Conservation (phyloP, 2,113 vertebrate genomes). For the Promerops cafer region DNA sequence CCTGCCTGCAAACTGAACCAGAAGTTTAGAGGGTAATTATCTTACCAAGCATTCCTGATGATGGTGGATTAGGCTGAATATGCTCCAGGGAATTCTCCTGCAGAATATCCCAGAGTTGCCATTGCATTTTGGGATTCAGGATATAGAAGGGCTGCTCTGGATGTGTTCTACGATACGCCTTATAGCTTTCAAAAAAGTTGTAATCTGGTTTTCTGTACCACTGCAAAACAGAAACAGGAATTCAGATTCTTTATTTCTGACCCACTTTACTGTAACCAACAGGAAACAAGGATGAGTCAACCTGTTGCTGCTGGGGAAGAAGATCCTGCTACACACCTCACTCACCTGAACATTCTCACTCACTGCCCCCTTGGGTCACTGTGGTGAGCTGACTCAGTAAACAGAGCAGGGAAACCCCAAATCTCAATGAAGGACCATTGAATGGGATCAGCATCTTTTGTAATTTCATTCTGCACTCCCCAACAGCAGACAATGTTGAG, state of each 20-base stretch:
- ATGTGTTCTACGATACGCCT: constrained; percentile 55
- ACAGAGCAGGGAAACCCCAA: neutral
- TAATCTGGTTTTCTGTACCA: constrained; percentile 79
- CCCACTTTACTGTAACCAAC: neutral
- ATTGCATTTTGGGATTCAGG: constrained; percentile 76
- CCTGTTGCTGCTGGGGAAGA: neutral
- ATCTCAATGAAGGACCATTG: neutral
- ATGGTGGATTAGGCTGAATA: constrained; percentile 79
- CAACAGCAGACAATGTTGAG: neutral
- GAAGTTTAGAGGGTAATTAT: neutral
- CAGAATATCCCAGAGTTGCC: constrained; percentile 80
- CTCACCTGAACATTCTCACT: neutral
- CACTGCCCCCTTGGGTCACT: neutral
- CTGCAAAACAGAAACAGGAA: constrained; percentile 57
- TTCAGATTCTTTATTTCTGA: neutral
- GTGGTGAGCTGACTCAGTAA: neutral
- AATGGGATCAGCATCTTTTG: neutral
- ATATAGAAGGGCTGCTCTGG: constrained; percentile 78
- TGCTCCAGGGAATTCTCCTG: constrained; percentile 75
- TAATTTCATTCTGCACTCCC: neutral
- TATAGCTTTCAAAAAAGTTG: constrained; percentile 72
- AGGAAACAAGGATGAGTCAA: neutral
- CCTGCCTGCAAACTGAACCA: neutral
- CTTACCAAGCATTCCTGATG: constrained; percentile 81
- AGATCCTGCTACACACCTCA: neutral